phyloP scores from a whole-genome alignment of 2,888 invertebrate species.

The Agelastica alni region DNA sequence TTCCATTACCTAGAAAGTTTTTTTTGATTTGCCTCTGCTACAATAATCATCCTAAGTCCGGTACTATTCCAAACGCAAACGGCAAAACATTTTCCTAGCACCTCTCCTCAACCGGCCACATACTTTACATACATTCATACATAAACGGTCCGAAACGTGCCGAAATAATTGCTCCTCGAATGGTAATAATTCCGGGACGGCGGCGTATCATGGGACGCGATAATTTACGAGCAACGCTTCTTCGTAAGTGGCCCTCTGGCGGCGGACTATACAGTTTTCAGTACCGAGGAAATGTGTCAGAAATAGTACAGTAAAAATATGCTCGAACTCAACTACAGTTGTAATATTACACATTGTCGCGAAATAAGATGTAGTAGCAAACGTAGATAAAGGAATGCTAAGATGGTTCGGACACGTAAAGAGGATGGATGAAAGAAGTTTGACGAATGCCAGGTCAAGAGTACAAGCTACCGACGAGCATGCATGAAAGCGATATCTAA shows the following conservation, averaged over 20 bases:
- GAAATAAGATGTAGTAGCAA: too few relatives aligned
- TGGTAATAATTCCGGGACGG: conserved; percentile 16
- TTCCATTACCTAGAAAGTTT: too few relatives aligned
- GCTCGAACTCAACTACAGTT: neutral
- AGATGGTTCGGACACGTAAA: too few relatives aligned
- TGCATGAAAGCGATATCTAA: too few relatives aligned
- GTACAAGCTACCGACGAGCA: too few relatives aligned
- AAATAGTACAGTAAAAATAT: neutral
- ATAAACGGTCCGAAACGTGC: conserved; percentile 3
- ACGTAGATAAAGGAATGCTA: too few relatives aligned
- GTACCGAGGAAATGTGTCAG: neutral
- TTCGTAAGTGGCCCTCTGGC: conserved; percentile 27
- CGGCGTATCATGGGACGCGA: conserved; percentile 22
- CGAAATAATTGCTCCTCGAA: conserved; percentile 19
- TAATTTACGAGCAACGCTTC: conserved; percentile 17
- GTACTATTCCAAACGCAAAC: too few relatives aligned
- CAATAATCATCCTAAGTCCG: too few relatives aligned
- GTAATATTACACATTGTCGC: too few relatives aligned
- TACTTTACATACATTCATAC: conserved; percentile 10
- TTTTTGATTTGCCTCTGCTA: too few relatives aligned
- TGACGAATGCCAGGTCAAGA: too few relatives aligned
- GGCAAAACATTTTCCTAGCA: neutral
- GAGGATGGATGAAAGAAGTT: too few relatives aligned
- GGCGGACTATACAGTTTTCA: conserved; percentile 17
- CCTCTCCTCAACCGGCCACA: neutral